Conservation (phyloP, 2,888 invertebrate genomes). For the Celastrina argiolus region DNA sequence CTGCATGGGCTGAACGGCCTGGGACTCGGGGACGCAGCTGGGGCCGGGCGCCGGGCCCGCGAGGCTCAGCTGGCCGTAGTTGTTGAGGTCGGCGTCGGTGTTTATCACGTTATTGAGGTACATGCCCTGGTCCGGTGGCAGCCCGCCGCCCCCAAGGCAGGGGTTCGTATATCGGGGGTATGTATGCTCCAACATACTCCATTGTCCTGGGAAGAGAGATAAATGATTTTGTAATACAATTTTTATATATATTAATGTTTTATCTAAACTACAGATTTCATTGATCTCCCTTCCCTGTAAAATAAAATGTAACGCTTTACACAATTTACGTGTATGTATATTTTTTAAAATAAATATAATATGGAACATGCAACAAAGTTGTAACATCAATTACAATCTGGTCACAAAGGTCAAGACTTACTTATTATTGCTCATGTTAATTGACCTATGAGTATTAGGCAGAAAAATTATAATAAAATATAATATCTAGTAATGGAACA, state of each 20-base stretch:
- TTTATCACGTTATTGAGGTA: constrained; percentile 75
- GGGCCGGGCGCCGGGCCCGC: constrained; percentile 63
- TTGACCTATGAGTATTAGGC: not conserved
- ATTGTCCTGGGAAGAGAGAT: constrained; percentile 87
- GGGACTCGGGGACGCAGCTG: constrained; percentile 53
- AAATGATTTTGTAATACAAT: constrained; percentile 68
- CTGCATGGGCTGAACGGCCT: constrained; percentile 44
- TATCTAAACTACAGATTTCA: constrained; percentile 45
- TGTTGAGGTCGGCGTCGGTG: constrained; percentile 56
- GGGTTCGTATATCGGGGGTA: constrained; percentile 85
- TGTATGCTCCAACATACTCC: constrained; percentile 90
- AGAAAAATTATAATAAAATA: not conserved
- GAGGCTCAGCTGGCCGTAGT: constrained; percentile 59
- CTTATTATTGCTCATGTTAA: too few species aligned
- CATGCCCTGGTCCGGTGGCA: constrained; percentile 77
- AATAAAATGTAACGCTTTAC: constrained; percentile 40
- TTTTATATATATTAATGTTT: constrained; percentile 39
- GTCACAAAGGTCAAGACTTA: too few species aligned
- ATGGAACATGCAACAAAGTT: not conserved
- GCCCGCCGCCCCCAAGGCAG: constrained; percentile 78
- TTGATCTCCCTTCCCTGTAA: constrained; percentile 77
- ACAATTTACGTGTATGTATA: constrained; percentile 7
- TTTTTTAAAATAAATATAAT: constrained; percentile 15
- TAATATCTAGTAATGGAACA: too few species aligned
- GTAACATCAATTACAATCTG: too few species aligned